A percentile compares a stretch with the other conserved stretches of the same genome.
Evolutionary conservation across 2,797 vertebrate species (phyloP).

Genomic region (Pipistrellus pygmaeus): DNA sequence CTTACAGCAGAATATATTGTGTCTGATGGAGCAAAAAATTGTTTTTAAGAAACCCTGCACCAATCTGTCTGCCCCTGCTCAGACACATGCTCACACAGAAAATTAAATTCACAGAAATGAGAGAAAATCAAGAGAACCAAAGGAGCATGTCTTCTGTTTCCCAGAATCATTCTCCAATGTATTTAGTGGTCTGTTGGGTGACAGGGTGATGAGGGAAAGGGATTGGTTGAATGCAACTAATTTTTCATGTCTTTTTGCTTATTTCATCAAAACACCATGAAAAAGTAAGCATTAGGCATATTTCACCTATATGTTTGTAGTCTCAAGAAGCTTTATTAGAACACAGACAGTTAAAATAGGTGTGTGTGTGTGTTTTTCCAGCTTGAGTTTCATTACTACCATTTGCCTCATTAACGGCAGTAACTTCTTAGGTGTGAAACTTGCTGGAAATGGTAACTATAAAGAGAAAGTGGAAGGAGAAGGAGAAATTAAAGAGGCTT

Average conservation of each 20-base stretch:
- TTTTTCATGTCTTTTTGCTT: constrained; percentile 58
- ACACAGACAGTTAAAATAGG: constrained; percentile 59
- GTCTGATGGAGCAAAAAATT: constrained; percentile 79
- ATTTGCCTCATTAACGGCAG: constrained; percentile 79
- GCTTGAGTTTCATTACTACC: constrained; percentile 76
- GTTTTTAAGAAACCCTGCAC: constrained; percentile 80
- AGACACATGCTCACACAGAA: constrained; percentile 78
- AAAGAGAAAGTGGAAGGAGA: constrained; percentile 40
- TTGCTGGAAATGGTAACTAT: constrained; percentile 76
- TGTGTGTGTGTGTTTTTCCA: not conserved
- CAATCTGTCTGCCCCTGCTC: constrained; percentile 79
- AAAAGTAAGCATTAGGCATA: not conserved
- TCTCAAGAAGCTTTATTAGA: constrained; percentile 55
- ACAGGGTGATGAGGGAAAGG: constrained; percentile 41
- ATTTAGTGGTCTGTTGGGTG: constrained; percentile 60
- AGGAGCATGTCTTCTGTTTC: constrained; percentile 69
- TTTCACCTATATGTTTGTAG: constrained; percentile 39
- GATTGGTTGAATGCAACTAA: constrained; percentile 37
- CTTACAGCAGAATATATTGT: constrained; percentile 77
- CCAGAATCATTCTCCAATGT: constrained; percentile 61
- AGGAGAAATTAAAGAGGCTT: constrained; percentile 65
- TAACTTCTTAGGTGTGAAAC: constrained; percentile 75
- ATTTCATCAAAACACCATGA: constrained; percentile 12
- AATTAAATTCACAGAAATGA: constrained; percentile 81
- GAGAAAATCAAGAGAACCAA: constrained; percentile 79